These are phyloP conservation scores for Kryptolebias marmoratus DNA, from an alignment of 2,113 vertebrate genomes.

Conservation along the genomic window DNA sequence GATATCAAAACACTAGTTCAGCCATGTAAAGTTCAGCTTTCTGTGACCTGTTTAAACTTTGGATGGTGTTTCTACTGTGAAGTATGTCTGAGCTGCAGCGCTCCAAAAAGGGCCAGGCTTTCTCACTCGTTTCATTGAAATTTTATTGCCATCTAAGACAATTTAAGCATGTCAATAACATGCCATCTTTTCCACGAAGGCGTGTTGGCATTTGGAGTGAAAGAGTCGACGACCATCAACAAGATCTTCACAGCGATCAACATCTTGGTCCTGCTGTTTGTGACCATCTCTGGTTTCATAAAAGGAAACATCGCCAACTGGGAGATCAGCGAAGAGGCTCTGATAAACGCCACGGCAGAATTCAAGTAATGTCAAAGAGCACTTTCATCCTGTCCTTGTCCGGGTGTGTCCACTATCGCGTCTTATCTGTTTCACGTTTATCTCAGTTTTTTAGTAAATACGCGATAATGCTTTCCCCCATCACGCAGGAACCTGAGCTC, in stretches of 20 bases:
- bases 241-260: conserved; percentile 87
- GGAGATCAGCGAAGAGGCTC: conserved; percentile 74
- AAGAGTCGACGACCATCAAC: conserved; percentile 86
- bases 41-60: too few species aligned
- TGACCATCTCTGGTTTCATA: conserved; percentile 84
- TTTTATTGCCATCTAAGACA: too few species aligned
- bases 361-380: conserved; percentile 51
- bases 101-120: too few species aligned
- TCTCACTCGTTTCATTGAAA: too few species aligned
- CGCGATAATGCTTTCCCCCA: conserved; percentile 9
- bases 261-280: conserved; percentile 82
- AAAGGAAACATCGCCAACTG: conserved; percentile 85
- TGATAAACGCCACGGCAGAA: conserved; percentile 62
- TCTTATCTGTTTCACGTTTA: not conserved
- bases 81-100: too few species aligned
- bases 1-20: too few species aligned
- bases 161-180: not conserved
- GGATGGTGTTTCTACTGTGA: too few species aligned
- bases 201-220: conserved; percentile 87
- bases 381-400: not conserved
- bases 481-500: conserved; percentile 76
- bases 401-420: not conserved
- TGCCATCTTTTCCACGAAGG: conserved; percentile 64
- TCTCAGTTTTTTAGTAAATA: conserved; percentile 11
- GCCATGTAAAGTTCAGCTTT: too few species aligned